Conservation (phyloP, 1,140 invertebrate genomes). For the Lepidurus packardi region DNA sequence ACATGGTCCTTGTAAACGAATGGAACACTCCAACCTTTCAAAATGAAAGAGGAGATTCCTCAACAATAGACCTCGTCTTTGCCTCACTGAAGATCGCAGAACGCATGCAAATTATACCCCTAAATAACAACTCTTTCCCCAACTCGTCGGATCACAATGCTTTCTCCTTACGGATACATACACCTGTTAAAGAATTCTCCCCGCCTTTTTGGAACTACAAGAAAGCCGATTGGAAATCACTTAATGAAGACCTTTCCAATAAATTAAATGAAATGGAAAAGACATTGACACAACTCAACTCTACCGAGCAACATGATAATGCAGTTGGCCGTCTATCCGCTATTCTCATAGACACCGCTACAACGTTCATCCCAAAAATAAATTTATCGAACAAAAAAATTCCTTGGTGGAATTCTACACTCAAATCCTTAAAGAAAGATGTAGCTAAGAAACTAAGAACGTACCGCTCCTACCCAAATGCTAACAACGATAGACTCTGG, state of each 20-base stretch:
- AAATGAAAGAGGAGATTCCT: too few relatives aligned
- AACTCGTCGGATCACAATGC: conserved; percentile 9
- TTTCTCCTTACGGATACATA: background rate
- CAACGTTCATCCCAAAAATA: conserved; percentile 5
- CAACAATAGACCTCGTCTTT: too few relatives aligned
- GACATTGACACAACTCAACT: too few relatives aligned
- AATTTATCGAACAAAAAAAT: background rate
- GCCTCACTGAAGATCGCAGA: background rate
- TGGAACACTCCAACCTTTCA: too few relatives aligned
- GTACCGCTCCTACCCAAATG: background rate
- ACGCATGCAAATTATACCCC: background rate
- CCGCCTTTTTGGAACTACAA: too few relatives aligned
- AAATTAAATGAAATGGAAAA: too few relatives aligned
- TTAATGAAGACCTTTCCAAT: too few relatives aligned
- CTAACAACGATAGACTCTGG: background rate
- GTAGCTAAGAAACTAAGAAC: background rate
- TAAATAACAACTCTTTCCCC: background rate
- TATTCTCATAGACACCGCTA: background rate
- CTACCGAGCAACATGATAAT: background rate
- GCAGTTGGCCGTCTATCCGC: background rate
- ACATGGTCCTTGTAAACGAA: too few relatives aligned
- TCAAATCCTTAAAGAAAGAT: background rate
- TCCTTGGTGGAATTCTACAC: background rate
- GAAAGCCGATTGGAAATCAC: too few relatives aligned
- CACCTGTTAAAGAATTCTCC: background rate